Evolutionary conservation across 1,140 invertebrate genomes (phyloP).

Genomic region (Propsilocerus akamusi): DNA sequence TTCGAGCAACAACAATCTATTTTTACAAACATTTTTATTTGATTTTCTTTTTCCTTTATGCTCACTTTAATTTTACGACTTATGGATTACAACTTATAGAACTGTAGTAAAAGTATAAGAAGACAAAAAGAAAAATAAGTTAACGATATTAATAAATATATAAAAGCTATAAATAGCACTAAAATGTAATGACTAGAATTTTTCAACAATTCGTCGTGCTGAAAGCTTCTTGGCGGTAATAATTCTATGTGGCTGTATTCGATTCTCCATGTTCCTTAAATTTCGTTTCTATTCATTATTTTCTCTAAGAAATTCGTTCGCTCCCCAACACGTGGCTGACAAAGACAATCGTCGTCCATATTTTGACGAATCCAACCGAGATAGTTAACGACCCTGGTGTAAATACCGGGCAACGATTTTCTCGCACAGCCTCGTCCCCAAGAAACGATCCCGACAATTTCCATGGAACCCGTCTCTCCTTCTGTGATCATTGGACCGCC

Average conservation of each 20-base stretch:
- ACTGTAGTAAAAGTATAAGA: no score
- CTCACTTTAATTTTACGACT: no score
- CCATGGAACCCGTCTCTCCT: conserved; percentile 24
- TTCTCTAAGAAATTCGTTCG: neutral
- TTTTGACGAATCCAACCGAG: conserved; percentile 19
- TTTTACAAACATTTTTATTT: no score
- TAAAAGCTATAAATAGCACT: neutral
- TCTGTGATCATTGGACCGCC: conserved; percentile 32
- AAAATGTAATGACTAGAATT: conserved; percentile 2
- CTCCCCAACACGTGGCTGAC: neutral
- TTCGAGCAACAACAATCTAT: no score
- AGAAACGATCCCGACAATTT: conserved; percentile 44
- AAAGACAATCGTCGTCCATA: conserved; percentile 9
- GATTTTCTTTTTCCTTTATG: no score
- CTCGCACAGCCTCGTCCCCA: conserved; percentile 52
- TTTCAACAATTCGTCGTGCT: neutral
- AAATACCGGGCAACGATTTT: conserved; percentile 23
- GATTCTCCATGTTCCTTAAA: no score
- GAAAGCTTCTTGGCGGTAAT: neutral
- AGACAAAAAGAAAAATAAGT: no score
- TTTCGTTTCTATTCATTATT: neutral
- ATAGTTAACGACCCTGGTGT: conserved; percentile 25
- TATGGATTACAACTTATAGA: no score
- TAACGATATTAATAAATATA: no score
- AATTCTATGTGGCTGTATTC: neutral